phyloP scores from a whole-genome alignment of 1,140 invertebrate species.

The Centruroides vittatus region DNA sequence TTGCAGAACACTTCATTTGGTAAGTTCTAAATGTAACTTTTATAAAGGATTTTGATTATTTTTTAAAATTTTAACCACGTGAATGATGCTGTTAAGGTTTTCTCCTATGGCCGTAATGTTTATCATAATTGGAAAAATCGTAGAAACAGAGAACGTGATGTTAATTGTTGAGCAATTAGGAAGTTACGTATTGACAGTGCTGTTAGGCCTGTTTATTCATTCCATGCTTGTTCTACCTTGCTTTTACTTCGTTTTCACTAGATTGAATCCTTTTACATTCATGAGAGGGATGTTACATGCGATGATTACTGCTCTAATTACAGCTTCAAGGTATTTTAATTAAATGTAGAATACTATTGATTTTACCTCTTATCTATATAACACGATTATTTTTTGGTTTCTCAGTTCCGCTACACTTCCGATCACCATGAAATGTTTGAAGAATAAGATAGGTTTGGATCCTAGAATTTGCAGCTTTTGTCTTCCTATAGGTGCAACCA shows the following conservation, averaged over 20 bases:
- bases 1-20: too few species aligned
- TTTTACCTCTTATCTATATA: conserved; percentile 61
- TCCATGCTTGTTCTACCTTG: too few species aligned
- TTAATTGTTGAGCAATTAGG: conserved; percentile 66
- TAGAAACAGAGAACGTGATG: conserved; percentile 58
- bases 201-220: too few species aligned
- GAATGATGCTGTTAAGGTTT: conserved; percentile 52
- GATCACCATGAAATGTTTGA: conserved; percentile 83
- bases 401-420: conserved; percentile 80
- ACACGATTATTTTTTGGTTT: conserved; percentile 75
- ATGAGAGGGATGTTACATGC: too few species aligned
- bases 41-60: too few species aligned
- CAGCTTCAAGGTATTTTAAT: conserved; percentile 72
- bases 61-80: too few species aligned
- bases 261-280: too few species aligned
- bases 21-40: too few species aligned
- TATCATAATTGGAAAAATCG: conserved; percentile 77
- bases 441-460: conserved; percentile 76
- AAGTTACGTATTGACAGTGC: conserved; percentile 41
- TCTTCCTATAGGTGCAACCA: conserved; percentile 74
- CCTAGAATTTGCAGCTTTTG: conserved; percentile 77
- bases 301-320: conserved; percentile 61
- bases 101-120: conserved; percentile 74
- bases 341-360: conserved; percentile 70
- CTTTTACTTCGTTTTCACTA: too few species aligned